Base-by-base conservation (phyloP, 2,888 invertebrate species). In the Leucoma salicis region DNA sequence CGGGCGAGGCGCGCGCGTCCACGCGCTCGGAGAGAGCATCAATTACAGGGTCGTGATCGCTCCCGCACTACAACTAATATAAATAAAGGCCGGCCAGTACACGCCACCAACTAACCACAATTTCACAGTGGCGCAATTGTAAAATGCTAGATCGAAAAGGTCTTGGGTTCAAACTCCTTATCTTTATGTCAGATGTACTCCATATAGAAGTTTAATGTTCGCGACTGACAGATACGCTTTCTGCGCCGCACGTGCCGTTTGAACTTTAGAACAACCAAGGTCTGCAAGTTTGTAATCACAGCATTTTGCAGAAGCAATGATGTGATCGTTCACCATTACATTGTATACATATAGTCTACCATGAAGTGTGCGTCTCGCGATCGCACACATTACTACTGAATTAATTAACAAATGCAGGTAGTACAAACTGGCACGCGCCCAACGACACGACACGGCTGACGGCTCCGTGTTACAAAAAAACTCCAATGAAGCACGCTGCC, bases 1-100 rank as follows among this genome's bases (percentile, higher is more conserved):
- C 61, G 40, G 49, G 61, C 64, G 69, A 65, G 59, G 63, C 66
- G 60, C 60, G 54, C 53, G 43, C 53, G 60, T 72, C 78, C 80
- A 74, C 82, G 77, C 81, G 78, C 80, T 70, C 53, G 53, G 59
- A 57, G 59, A 74, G 74, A 76, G 80, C 88, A 88, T 87, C 88
- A 86, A 87, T 89, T 89, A 89, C 82, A 66, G 60, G 72, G 71
- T 86, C 88, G 88, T 87, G 88, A 86, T 77, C 83, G 87, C 88
- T 84, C 80, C 87, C 78, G 84, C 85, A 78, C 81, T 81, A 80
- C 80, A 73, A 75, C 73, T 77, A 77, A 82, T 87, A 86, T 86
- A 87, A 85, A 87, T 86, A 87, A 86, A 84, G 61, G 55, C 55
- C 71, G 70, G 70, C 74, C 77, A 70, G 72, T 79, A 72, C 76